A percentile compares a stretch with the other conserved stretches of the same genome.
These are phyloP conservation scores for Agonopterix heracliana DNA, from an alignment of 2,888 invertebrate genomes.

Conservation along the genomic window DNA sequence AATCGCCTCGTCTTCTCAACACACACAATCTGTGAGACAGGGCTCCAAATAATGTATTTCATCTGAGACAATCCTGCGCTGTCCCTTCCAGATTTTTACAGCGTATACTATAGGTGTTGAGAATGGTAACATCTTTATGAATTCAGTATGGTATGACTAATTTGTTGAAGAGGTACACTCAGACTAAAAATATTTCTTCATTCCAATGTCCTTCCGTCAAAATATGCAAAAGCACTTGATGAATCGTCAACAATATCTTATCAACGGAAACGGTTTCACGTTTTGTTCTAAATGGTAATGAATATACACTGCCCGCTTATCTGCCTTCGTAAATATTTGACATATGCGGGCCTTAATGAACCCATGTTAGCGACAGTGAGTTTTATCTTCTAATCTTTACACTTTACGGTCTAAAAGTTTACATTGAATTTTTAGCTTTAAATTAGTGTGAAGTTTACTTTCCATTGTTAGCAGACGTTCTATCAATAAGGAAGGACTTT, in stretches of 20 bases:
- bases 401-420: conserved; percentile 28
- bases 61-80: no score
- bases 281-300: conserved; percentile 37
- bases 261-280: conserved; percentile 25
- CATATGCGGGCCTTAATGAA: conserved; percentile 53
- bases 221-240: conserved; percentile 9
- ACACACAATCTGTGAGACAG: no score
- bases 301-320: conserved; percentile 38
- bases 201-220: conserved; percentile 1
- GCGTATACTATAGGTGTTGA: no score
- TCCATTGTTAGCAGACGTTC: no score
- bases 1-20: no score
- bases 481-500: no score
- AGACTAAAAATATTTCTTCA: background rate
- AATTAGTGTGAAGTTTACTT: no score
- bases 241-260: conserved; percentile 21
- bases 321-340: conserved; percentile 53
- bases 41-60: no score
- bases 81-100: no score
- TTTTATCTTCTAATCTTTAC: conserved; percentile 36
- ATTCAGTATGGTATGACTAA: background rate
- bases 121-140: background rate
- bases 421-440: conserved; percentile 4
- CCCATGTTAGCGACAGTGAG: conserved; percentile 34
- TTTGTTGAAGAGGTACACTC: background rate